phyloP scores from a whole-genome alignment of 2,113 vertebrate genomes.

The Athene noctua region DNA sequence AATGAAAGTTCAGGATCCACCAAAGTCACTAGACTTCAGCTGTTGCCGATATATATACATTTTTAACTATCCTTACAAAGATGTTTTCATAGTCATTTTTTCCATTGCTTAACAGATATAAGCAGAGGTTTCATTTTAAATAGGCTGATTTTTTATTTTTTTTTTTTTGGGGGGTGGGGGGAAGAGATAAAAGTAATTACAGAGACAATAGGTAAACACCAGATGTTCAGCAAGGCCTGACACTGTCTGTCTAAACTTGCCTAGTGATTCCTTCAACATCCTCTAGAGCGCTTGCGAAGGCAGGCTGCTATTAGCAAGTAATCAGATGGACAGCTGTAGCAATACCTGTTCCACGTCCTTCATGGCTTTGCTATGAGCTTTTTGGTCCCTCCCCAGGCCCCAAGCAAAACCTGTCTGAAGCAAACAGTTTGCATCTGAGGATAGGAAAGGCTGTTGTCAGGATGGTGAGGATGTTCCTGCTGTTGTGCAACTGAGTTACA shows the following conservation, averaged over 20 bases:
- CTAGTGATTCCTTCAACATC: neutral
- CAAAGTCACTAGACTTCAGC: neutral
- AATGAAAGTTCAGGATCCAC: neutral
- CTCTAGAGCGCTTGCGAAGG: neutral
- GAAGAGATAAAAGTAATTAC: neutral
- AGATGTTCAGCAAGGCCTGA: neutral
- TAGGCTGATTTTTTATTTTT: neutral
- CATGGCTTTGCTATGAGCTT: neutral
- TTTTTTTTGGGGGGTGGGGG: too few species aligned
- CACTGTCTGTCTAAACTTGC: neutral
- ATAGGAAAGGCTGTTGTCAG: neutral
- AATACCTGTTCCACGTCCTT: neutral
- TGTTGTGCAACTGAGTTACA: neutral
- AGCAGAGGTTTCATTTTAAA: neutral
- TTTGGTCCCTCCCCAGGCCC: neutral
- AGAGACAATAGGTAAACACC: neutral
- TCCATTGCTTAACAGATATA: neutral
- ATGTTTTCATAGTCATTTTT: neutral
- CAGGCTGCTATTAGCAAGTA: neutral
- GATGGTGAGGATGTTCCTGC: neutral
- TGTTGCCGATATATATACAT: neutral
- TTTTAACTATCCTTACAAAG: neutral
- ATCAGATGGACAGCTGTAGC: neutral
- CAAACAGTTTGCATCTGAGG: neutral
- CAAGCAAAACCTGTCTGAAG: neutral